Conservation (phyloP, 2,113 vertebrate genomes). For the Amblyornis subalaris region DNA sequence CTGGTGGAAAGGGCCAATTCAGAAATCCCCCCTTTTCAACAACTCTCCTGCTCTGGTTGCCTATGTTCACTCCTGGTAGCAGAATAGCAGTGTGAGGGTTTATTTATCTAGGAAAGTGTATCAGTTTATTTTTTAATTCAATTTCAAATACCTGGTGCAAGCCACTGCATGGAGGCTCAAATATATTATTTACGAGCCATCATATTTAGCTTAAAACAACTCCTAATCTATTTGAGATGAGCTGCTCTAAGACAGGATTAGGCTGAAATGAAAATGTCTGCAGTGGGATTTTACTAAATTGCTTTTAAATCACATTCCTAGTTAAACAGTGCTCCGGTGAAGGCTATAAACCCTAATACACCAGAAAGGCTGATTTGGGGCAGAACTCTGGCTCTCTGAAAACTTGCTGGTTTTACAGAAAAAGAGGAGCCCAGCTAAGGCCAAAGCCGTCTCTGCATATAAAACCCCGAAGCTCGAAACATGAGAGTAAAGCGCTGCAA, state of each 20-base stretch:
- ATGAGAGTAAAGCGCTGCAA: neutral
- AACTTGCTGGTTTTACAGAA: neutral
- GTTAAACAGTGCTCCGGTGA: neutral
- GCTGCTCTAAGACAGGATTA: neutral
- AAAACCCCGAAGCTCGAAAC: neutral
- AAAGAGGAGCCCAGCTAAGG: neutral
- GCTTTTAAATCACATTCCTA: conserved; percentile 27
- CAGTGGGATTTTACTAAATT: conserved; percentile 27
- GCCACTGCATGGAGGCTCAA: neutral
- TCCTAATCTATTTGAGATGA: conserved; percentile 20
- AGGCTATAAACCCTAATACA: neutral
- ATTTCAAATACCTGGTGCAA: neutral
- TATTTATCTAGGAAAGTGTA: neutral
- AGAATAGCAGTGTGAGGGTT: neutral
- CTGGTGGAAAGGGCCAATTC: neutral
- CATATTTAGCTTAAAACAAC: conserved; percentile 7
- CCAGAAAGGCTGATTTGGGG: neutral
- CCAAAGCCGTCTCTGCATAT: neutral
- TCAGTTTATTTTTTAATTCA: neutral
- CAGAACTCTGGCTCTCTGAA: neutral
- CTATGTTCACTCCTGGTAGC: neutral
- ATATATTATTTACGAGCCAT: neutral
- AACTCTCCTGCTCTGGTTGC: neutral
- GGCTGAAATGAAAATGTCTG: conserved; percentile 38
- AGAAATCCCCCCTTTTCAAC: neutral